Conservation (phyloP, 1,140 invertebrate species). For the Neomicropteryx cornuta region DNA sequence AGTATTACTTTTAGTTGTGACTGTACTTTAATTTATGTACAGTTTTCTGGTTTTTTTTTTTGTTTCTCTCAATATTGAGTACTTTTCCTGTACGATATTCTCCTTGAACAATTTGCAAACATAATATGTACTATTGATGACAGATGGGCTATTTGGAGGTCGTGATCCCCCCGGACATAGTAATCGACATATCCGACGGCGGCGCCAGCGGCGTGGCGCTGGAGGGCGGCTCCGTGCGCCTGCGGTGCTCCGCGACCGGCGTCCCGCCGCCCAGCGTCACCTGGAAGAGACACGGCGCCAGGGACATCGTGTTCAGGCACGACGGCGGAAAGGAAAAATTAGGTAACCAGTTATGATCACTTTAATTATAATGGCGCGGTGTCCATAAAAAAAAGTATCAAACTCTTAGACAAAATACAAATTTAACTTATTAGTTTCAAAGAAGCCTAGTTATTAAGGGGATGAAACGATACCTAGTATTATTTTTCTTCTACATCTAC, state of each 20-base stretch:
- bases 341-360: conserved; percentile 36
- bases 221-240: conserved; percentile 65
- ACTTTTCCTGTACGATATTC: background rate
- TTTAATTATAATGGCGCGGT: background rate
- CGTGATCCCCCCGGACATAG: conserved; percentile 74
- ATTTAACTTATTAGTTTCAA: too few relatives aligned
- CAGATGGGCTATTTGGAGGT: conserved; percentile 75
- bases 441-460: background rate
- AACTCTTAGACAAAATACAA: too few relatives aligned
- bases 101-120: conserved; percentile 4
- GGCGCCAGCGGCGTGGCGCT: conserved; percentile 42
- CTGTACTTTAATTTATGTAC: background rate
- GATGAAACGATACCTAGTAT: too few relatives aligned
- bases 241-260: conserved; percentile 70
- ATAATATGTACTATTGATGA: conserved; percentile 16
- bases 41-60: background rate
- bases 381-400: background rate
- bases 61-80: background rate
- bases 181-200: conserved; percentile 49
- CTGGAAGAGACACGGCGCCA: conserved; percentile 69
- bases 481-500: too few relatives aligned
- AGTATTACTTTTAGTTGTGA: background rate
- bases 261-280: conserved; percentile 63
- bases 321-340: conserved; percentile 53
- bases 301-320: conserved; percentile 58